A percentile compares a stretch with the other conserved stretches of the same genome.
These are phyloP conservation scores for Syrrhaptes paradoxus DNA, from an alignment of 2,113 vertebrate species.

Conservation along the genomic window DNA sequence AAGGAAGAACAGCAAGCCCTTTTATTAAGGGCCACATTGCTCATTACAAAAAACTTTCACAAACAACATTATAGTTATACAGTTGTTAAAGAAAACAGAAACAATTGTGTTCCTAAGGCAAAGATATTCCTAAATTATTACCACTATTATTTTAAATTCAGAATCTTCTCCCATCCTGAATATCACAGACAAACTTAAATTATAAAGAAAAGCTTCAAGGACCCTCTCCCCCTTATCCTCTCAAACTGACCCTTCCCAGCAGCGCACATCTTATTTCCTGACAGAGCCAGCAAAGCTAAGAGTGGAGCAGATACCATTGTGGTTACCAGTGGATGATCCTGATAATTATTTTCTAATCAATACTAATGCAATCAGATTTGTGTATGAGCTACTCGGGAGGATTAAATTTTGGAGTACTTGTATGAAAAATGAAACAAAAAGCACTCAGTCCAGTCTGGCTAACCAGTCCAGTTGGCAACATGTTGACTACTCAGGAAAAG, in stretches of 20 bases:
- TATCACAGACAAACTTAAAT: neutral
- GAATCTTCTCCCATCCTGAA: neutral
- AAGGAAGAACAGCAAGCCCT: neutral
- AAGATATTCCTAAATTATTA: neutral
- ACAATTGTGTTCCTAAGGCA: neutral
- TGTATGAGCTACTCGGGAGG: neutral
- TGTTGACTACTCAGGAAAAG: neutral
- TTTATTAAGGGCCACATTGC: neutral
- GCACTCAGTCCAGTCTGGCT: neutral
- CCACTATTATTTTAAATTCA: neutral
- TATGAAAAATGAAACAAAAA: neutral
- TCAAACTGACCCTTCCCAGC: neutral
- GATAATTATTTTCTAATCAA: neutral
- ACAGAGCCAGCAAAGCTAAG: neutral
- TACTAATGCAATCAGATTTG: neutral
- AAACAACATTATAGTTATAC: neutral
- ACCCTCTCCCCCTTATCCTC: neutral
- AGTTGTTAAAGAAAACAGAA: neutral
- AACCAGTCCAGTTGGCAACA: rapidly evolving
- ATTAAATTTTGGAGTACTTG: neutral
- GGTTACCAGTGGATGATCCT: neutral
- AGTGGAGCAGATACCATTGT: neutral
- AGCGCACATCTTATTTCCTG: neutral
- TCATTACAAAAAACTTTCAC: neutral
- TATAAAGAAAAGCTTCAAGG: neutral